Evolutionary conservation across 2,888 invertebrate species (phyloP).

Genomic region (Hirtodrosophila alboralis): DNA sequence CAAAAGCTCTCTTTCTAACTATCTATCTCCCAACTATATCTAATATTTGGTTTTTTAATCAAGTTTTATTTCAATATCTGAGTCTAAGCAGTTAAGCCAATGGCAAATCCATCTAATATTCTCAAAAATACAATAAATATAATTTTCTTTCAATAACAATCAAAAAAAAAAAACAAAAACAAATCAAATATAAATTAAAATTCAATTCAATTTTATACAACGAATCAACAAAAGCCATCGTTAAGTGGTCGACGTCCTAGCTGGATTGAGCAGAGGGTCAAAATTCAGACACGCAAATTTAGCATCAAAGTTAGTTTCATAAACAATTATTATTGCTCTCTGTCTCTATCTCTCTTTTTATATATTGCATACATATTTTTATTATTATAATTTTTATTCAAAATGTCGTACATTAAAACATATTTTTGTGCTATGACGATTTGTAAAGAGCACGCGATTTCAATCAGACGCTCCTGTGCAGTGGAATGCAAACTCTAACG

Average conservation of each 20-base stretch:
- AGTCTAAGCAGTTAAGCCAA: conserved; percentile 44
- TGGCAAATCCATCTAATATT: conserved; percentile 24
- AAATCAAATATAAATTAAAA: conserved; percentile 53
- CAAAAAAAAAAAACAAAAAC: conserved; percentile 26
- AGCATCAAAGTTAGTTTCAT: conserved; percentile 85
- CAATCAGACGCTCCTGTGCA: conserved; percentile 43
- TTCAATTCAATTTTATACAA: conserved; percentile 50
- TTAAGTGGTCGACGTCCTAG: conserved; percentile 84
- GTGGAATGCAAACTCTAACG: conserved; percentile 43
- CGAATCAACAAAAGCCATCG: conserved; percentile 81
- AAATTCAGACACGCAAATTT: conserved; percentile 85
- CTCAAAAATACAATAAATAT: conserved; percentile 44
- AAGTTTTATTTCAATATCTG: conserved; percentile 66
- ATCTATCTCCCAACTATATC: conserved; percentile 40
- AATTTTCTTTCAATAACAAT: conserved; percentile 53
- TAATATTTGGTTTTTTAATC: conserved; percentile 65
- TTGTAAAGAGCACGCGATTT: conserved; percentile 22
- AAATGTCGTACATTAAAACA: conserved; percentile 33
- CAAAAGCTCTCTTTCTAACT: conserved; percentile 39
- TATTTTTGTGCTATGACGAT: conserved; percentile 28
- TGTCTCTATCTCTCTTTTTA: conserved; percentile 36
- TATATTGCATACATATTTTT: conserved; percentile 50
- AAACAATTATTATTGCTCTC: conserved; percentile 73
- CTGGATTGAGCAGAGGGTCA: conserved; percentile 85
- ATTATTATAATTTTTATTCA: conserved; percentile 37